Conservation (phyloP, 1,140 invertebrate genomes). For the Halesus radiatus region DNA sequence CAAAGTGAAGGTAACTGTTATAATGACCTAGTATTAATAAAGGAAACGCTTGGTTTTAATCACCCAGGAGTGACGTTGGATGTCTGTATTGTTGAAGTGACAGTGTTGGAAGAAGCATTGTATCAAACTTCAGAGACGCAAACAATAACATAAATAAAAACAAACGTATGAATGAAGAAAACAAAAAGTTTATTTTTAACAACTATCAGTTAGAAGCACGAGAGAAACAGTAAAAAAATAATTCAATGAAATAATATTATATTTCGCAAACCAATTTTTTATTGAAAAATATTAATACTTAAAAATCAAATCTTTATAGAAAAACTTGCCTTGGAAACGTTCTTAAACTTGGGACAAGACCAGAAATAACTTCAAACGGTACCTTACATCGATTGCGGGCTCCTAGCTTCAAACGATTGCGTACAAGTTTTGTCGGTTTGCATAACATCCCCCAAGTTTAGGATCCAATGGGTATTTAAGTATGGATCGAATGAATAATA, state of each 20-base stretch:
- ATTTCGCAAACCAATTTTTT: background rate
- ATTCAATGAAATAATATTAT: no score
- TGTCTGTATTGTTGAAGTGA: no score
- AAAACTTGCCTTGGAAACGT: background rate
- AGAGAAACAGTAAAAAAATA: background rate
- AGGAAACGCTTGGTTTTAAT: no score
- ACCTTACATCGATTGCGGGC: constrained; percentile 27
- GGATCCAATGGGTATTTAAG: background rate
- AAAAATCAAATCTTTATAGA: background rate
- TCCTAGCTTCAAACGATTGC: constrained; percentile 25
- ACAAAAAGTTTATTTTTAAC: no score
- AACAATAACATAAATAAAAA: no score
- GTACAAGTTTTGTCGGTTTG: background rate
- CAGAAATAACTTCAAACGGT: constrained; percentile 32
- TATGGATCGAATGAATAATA: background rate
- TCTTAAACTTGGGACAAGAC: constrained; percentile 1
- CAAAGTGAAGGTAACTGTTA: no score
- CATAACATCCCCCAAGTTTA: constrained; percentile 13
- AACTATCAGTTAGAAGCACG: no score
- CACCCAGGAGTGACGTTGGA: no score
- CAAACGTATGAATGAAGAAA: no score
- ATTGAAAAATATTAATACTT: background rate
- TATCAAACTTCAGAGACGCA: no score
- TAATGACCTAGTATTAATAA: no score
- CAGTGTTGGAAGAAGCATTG: no score